Evolutionary conservation across 2,113 vertebrate genomes (phyloP).

Genomic region (Equus quagga): DNA sequence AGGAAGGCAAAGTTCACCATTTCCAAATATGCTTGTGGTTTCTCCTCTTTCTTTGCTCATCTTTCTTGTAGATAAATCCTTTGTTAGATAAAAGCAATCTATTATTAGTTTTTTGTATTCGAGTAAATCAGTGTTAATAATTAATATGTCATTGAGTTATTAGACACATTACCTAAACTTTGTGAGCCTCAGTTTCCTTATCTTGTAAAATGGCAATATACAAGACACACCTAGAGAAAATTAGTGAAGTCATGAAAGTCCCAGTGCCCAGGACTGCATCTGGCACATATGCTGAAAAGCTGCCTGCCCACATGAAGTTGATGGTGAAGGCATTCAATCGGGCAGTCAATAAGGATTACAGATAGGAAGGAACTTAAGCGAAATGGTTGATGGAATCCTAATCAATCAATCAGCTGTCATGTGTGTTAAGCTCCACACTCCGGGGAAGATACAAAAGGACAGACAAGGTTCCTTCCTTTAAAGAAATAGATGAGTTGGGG

Average conservation of each 20-base stretch:
- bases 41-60: not conserved
- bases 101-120: not conserved
- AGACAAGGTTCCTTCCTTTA: constrained; percentile 12
- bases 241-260: constrained; percentile 6
- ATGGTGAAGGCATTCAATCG: not conserved
- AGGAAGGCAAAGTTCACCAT: constrained; percentile 21
- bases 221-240: not conserved
- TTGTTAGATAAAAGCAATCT: constrained; percentile 34
- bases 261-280: not conserved
- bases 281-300: not conserved
- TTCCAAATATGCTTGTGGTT: not conserved
- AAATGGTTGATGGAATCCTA: constrained; percentile 14
- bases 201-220: not conserved
- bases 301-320: not conserved
- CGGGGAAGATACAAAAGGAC: not conserved
- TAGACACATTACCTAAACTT: not conserved
- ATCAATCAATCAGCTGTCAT: not conserved
- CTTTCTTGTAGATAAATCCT: constrained; percentile 23
- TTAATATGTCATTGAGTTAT: constrained; percentile 1
- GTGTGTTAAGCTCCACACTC: not conserved
- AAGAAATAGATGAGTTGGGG: not conserved
- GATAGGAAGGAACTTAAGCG: not conserved
- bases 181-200: not conserved
- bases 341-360: not conserved
- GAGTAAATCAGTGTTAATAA: constrained; percentile 19